phyloP scores from a whole-genome alignment of 1,140 invertebrate species.

The Euschistus heros region DNA sequence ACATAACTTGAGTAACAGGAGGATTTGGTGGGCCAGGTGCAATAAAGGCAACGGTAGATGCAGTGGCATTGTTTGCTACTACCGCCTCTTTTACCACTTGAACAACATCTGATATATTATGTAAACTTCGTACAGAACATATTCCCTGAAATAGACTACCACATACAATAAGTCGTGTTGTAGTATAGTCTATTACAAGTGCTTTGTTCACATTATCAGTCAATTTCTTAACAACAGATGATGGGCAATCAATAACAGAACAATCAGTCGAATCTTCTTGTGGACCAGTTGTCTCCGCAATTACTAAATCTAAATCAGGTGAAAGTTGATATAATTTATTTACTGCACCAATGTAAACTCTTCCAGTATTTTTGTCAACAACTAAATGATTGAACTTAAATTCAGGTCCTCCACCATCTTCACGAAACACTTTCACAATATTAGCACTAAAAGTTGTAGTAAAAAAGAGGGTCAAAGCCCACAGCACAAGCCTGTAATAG shows the following conservation, averaged over 20 bases:
- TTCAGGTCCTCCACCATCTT: slow-evolving; percentile 25
- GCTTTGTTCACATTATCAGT: slow-evolving; percentile 94
- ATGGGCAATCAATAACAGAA: slow-evolving; percentile 71
- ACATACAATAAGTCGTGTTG: slow-evolving; percentile 82
- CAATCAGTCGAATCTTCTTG: slow-evolving; percentile 80
- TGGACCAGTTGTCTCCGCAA: slow-evolving; percentile 77
- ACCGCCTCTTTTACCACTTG: slow-evolving; percentile 74
- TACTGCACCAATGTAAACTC: slow-evolving; percentile 86
- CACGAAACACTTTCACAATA: slow-evolving; percentile 32
- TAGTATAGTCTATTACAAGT: slow-evolving; percentile 84
- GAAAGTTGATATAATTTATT: slow-evolving; percentile 89
- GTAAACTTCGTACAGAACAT: slow-evolving; percentile 76
- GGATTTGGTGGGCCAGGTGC: slow-evolving; percentile 78
- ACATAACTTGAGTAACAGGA: slow-evolving; percentile 83
- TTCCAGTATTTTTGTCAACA: slow-evolving; percentile 82
- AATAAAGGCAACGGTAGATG: slow-evolving; percentile 94
- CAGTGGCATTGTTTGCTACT: slow-evolving; percentile 86
- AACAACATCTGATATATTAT: slow-evolving; percentile 74
- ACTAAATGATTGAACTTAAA: slow-evolving; percentile 68
- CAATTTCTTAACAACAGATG: slow-evolving; percentile 52
- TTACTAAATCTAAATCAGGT: slow-evolving; percentile 66
- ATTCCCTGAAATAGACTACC: slow-evolving; percentile 84
- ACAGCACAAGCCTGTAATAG: slow-evolving; percentile 13
- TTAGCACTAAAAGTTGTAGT: slow-evolving; percentile 25
- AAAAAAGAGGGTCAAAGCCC: slow-evolving; percentile 20